A percentile compares a stretch with the other conserved stretches of the same genome.
Evolutionary conservation across 2,888 invertebrate genomes (phyloP).

Genomic region (Plagodis pulveraria): DNA sequence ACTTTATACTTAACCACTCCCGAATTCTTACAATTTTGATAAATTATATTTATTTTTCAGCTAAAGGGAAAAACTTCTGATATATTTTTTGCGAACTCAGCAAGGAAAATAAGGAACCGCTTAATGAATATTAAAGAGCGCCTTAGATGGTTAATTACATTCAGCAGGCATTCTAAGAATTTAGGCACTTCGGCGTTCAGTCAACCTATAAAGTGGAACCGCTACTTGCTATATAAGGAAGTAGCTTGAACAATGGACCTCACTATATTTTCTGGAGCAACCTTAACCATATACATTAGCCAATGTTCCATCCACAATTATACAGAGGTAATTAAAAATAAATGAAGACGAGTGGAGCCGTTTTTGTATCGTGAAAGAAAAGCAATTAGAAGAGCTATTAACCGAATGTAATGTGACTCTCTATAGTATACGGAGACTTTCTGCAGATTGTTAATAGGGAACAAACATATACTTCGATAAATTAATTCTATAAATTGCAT

Average conservation of each 20-base stretch:
- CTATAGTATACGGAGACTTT: conserved; percentile 30
- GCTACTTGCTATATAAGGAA: conserved; percentile 79
- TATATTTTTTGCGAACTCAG: conserved; percentile 18
- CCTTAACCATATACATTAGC: conserved; percentile 71
- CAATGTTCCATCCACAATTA: conserved; percentile 68
- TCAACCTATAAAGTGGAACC: conserved; percentile 69
- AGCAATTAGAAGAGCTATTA: conserved; percentile 56
- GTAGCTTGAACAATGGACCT: conserved; percentile 65
- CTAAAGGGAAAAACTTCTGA: conserved; percentile 21
- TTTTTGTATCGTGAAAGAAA: conserved; percentile 48
- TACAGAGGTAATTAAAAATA: conserved; percentile 77
- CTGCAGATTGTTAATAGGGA: conserved; percentile 17
- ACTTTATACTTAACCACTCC: conserved; percentile 60
- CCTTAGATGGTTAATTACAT: conserved; percentile 68
- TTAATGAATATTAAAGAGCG: conserved; percentile 58
- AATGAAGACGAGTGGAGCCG: conserved; percentile 58
- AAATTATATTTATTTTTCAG: conserved; percentile 46
- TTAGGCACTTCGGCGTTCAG: conserved; percentile 58
- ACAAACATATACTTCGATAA: conserved; percentile 44
- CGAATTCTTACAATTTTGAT: conserved; percentile 51
- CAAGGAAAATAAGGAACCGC: conserved; percentile 31
- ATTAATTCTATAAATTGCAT: conserved; percentile 56
- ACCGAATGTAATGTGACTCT: conserved; percentile 28
- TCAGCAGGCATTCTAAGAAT: conserved; percentile 75
- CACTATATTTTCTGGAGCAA: conserved; percentile 70